Base-by-base conservation (phyloP, 2,113 vertebrate genomes). In the Taxidea taxus region DNA sequence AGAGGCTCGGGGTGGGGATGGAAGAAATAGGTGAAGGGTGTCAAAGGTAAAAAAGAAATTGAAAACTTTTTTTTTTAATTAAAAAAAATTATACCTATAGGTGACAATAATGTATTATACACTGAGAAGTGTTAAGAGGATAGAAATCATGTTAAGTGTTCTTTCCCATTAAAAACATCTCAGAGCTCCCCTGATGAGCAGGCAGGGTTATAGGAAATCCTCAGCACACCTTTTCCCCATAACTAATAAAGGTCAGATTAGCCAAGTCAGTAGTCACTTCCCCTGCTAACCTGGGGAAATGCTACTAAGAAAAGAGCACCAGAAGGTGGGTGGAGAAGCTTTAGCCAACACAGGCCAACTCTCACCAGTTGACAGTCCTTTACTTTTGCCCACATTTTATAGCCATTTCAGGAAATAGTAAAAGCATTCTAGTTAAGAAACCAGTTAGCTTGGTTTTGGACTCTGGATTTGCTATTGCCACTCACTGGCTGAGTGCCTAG, bases 401-500 rank as follows among this genome's bases (percentile, higher is more conserved):
- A 89, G 54, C 42, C 74, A 70, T 74, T 92, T 88, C 64, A 78
- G 42, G 66, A 93, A 95, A 49, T 15, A 88, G 75, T 68, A 83
- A 92, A 92, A 93, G 31, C 42, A 68, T 77, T 94, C 94, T 91
- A 88, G 25, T 93, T 95, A 89, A 94, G 77, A 96, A 85, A 92
- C 51, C 14, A 87, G 47, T 31, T 70, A 92, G 31, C 84, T 90
- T 93, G 72, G 51, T 86, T 98, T 92, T 72, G 37, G 92, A 94
- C n/a, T 91, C 60, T 68, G 37, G 21, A 90, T 56, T 94, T 74
- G 72, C 49, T 3, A 6, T 94, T 74, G 64, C 51, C 2, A 8
- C 34, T 86, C 94, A 85, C 68, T 83, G 12, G 44, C 9, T 70
- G 27, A 92, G 62, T 60, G n/a, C 58, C 62, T 58, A n/a, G n/a